Evolutionary conservation across 2,888 invertebrate genomes (phyloP), one percentile per base, ranked within the genome.

Genomic region (Eupithecia inturbata): DNA sequence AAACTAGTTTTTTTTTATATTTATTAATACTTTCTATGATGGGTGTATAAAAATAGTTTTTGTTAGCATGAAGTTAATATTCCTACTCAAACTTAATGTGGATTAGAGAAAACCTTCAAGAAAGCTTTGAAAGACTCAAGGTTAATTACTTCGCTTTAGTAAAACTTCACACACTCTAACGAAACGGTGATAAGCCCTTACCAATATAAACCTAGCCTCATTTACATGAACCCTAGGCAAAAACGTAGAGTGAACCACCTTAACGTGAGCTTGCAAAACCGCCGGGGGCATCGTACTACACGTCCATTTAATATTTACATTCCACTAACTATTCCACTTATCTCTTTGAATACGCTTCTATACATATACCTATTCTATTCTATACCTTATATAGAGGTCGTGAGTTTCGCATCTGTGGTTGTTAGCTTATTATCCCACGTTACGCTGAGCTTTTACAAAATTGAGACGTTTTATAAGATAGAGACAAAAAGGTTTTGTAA

Each of bases 211-310:
- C 72, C 33, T 41, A 31, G 70, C 87, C 82, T 87, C 81, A 75
- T 73, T 89, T 89, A 89, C 87, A 77, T 74, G 79, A 81, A 80
- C 60, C 49, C 41, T 72, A 82, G 82, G 84, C 87, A 90, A 90
- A 83, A 91, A 87, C 83, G 82, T 86, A 85, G 86, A 86, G 79
- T 83, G 79, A 81, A 81, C 82, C 78, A 86, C 88, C 89, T 83
- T 89, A 90, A 89, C 88, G 83, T 89, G 87, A 85, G 87, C 86
- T 85, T 84, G 85, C 86, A 84, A 87, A 85, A 89, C 85, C 81
- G 82, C 84, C 82, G 78, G 75, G 69, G 84, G 82, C 81, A 83
- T 79, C 83, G 81, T 81, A 80, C 82, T 71, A 73, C 72, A 75
- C 71, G 73, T 75, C 73, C 68, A 73, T 75, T 73, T 75, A 73